phyloP scores from a whole-genome alignment of 2,113 vertebrate species.

The Amazona vittata region DNA sequence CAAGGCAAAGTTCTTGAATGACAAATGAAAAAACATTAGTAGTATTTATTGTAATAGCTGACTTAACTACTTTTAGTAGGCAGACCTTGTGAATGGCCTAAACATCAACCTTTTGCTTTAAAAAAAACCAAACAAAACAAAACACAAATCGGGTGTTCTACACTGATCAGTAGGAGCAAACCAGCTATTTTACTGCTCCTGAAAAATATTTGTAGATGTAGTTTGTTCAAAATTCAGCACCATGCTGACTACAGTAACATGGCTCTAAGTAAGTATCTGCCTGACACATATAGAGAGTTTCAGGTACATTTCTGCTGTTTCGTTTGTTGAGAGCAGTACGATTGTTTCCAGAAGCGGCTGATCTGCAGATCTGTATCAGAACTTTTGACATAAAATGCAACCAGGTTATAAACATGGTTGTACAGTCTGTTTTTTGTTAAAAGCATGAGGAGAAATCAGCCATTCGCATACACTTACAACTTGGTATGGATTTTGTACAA shows the following conservation, averaged over 20 bases:
- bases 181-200: background rate
- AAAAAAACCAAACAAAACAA: background rate
- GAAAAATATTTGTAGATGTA: background rate
- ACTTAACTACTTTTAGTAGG: background rate
- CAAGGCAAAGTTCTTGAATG: background rate
- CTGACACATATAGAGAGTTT: background rate
- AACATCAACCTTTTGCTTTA: background rate
- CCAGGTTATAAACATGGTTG: background rate
- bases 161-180: background rate
- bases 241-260: background rate
- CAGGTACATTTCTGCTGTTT: background rate
- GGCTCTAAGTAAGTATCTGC: background rate
- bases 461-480: background rate
- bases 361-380: background rate
- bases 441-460: background rate
- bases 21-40: background rate
- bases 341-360: background rate
- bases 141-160: background rate
- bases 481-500: constrained; percentile 24
- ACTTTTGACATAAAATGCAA: background rate
- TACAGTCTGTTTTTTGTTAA: background rate
- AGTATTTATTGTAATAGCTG: background rate
- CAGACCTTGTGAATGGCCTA: background rate
- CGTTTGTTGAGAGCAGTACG: accelerated
- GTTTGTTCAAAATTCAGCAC: background rate